phyloP scores from a whole-genome alignment of 2,113 vertebrate species.

The Mesoclemmys tuberculata region DNA sequence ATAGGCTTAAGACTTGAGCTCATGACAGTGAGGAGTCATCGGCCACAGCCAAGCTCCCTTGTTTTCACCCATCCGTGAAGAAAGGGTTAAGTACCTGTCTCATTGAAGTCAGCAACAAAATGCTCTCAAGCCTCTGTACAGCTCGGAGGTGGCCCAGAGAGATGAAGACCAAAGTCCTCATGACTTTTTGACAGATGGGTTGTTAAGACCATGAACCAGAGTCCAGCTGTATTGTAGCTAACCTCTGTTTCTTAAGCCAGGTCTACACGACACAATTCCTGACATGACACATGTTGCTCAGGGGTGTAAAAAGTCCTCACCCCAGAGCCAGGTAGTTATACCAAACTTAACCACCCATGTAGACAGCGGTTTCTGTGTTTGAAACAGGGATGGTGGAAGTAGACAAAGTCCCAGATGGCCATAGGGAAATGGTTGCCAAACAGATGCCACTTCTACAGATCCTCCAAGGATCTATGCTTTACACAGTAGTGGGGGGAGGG shows the following conservation, averaged over 20 bases:
- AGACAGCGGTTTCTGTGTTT: not conserved
- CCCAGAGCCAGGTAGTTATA: no score
- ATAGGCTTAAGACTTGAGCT: not conserved
- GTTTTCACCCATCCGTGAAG: not conserved
- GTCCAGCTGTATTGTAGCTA: not conserved
- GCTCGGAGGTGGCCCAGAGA: not conserved
- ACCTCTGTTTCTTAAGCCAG: not conserved
- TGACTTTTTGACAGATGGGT: not conserved
- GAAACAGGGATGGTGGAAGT: not conserved
- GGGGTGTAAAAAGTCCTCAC: no score
- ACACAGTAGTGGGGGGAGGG: not conserved
- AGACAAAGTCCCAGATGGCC: not conserved
- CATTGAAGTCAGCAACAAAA: not conserved
- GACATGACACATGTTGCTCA: not conserved
- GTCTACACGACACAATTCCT: no score
- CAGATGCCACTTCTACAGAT: not conserved
- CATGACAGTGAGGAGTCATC: not conserved
- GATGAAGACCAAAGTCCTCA: not conserved
- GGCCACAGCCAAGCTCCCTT: not conserved
- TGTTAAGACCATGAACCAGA: not conserved
- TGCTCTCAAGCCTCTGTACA: not conserved
- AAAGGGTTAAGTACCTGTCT: not conserved
- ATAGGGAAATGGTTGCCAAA: not conserved
- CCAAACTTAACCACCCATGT: fast-evolving
- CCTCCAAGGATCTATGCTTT: not conserved